Conservation (phyloP, 1,140 invertebrate genomes). For the Plutomurus gul region DNA sequence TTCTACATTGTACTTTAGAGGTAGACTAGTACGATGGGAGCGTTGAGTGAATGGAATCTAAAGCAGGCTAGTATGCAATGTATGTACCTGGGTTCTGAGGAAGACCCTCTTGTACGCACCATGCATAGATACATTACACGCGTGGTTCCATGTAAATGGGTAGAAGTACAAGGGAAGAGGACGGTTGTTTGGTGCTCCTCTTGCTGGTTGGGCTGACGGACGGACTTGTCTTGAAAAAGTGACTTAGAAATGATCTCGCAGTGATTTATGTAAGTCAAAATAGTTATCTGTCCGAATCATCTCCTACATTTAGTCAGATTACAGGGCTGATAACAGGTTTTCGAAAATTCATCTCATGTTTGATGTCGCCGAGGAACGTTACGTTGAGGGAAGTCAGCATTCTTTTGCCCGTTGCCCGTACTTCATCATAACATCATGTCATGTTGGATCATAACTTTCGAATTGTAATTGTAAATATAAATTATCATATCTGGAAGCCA, state of each 20-base stretch:
- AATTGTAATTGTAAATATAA: no score
- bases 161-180: no score
- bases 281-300: constrained; percentile 46
- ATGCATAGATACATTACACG: no score
- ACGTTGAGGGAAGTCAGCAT: background rate
- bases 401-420: background rate
- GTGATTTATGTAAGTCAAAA: constrained; percentile 48
- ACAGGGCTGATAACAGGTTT: constrained; percentile 37
- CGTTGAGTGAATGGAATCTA: constrained; percentile 14
- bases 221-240: constrained; percentile 26
- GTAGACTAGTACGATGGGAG: no score
- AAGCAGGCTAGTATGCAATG: background rate
- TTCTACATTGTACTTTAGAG: no score
- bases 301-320: constrained; percentile 47
- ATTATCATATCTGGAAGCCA: no score
- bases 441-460: constrained; percentile 16
- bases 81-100: no score
- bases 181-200: no score
- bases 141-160: no score
- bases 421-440: constrained; percentile 8
- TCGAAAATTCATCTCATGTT: constrained; percentile 25
- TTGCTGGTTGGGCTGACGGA: background rate
- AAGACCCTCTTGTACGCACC: no score
- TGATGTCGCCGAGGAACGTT: constrained; percentile 40
- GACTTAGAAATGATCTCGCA: constrained; percentile 27